Evolutionary conservation across 2,888 invertebrate genomes (phyloP), one percentile per base, ranked within the genome.

Genomic region (Ctenicera cuprea): DNA sequence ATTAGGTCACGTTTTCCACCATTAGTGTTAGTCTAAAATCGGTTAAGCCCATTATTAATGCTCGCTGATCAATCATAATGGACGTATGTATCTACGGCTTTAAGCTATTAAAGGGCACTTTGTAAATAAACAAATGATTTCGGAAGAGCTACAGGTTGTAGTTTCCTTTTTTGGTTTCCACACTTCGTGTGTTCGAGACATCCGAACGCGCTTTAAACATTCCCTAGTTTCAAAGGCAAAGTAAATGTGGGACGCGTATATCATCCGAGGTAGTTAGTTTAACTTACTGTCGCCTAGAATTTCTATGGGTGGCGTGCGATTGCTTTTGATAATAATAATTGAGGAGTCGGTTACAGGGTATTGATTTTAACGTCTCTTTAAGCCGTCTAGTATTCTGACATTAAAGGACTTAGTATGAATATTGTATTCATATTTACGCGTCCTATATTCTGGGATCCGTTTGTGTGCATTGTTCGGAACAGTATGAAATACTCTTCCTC

Each of bases 281-380:
- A 45, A 48, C 50, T 22, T 1, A n/a, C 22, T 50, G 50, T 50
- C 50, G 26, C 50, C 20, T 26, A 50, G 50, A 50, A 50, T 26
- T 20, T 50, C 50, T 18, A 5, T 45, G 18, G 41, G 48, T 4
- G 26, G 12, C 26, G 50, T 22, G 22, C 20, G 26, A 20, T 50
- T 50, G 50, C 22, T 12, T 22, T n/a, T 50, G 22, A 50, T 50
- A 22, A 50, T 26, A 50, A 50, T 50, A 22, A 12, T 50, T 11
- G 5, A n/a, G 26, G 50, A 26, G 50, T 26, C 22, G 50, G 22
- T 50, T 50, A 50, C n/a, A 20, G 41, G 14, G 50, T 50, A 50
- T 50, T 50, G 50, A 50, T 50, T 50, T 50, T 26, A 26, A 50
- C 12, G 22, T 50, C 50, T 50, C 50, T 26, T 50, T 50, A 50